A percentile compares a stretch with the other conserved stretches of the same genome.
Conservation (phyloP, 2,797 vertebrate species). For the Enteromius trimaculatus region DNA sequence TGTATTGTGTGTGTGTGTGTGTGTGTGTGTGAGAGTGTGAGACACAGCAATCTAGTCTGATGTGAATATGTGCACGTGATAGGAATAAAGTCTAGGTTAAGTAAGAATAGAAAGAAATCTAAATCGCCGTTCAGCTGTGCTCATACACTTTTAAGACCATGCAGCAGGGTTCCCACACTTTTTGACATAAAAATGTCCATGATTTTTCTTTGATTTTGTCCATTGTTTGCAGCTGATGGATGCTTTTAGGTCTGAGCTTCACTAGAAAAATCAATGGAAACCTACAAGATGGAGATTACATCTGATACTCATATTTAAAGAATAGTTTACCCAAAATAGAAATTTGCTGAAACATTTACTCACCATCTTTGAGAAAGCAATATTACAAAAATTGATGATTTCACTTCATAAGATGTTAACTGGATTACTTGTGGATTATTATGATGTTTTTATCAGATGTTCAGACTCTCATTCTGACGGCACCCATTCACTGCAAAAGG, state of each 20-base stretch:
- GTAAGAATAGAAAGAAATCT: not conserved
- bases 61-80: not conserved
- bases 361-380: not conserved
- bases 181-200: not conserved
- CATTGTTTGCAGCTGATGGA: not conserved
- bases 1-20: not conserved
- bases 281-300: not conserved
- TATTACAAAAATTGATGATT: not conserved
- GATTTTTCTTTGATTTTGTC: not conserved
- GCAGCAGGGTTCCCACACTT: not conserved
- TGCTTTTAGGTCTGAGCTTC: not conserved
- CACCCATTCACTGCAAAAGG: not conserved
- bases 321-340: not conserved
- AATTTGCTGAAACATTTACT: not conserved
- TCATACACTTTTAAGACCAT: not conserved
- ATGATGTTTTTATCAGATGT: not conserved
- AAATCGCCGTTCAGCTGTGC: not conserved
- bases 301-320: not conserved
- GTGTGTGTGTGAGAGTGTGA: not conserved
- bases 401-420: not conserved
- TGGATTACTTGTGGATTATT: not conserved
- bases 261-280: not conserved
- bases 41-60: constrained; percentile 18
- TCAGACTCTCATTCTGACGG: not conserved
- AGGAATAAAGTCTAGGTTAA: not conserved